Evolutionary conservation across 2,113 vertebrate species (phyloP).

Genomic region (Gymnobelideus leadbeateri): DNA sequence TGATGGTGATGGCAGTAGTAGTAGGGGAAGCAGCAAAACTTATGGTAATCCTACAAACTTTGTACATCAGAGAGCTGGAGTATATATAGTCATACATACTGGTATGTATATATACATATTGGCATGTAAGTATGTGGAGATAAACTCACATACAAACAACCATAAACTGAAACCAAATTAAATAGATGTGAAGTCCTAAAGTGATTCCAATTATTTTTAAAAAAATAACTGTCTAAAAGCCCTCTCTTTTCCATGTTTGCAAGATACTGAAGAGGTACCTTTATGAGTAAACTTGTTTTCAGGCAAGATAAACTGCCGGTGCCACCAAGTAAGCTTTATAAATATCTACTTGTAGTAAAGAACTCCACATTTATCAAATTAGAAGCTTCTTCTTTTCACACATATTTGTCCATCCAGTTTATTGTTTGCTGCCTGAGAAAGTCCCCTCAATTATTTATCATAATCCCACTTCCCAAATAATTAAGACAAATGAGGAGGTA

Average conservation of each 20-base stretch:
- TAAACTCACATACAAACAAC: slow-evolving; percentile 56
- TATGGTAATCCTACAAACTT: slow-evolving; percentile 74
- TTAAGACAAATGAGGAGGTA: slow-evolving; percentile 91
- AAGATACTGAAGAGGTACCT: slow-evolving; percentile 78
- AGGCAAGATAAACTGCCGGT: slow-evolving; percentile 82
- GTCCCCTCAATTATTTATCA: slow-evolving; percentile 82
- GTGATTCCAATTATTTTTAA: slow-evolving; percentile 61
- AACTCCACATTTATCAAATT: slow-evolving; percentile 85
- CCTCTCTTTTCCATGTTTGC: slow-evolving; percentile 67
- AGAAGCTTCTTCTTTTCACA: slow-evolving; percentile 79
- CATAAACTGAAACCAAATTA: slow-evolving; percentile 71
- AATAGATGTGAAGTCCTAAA: slow-evolving; percentile 75
- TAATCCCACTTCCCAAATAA: slow-evolving; percentile 86
- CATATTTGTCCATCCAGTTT: slow-evolving; percentile 82
- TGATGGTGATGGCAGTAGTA: slow-evolving; percentile 81
- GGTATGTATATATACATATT: slow-evolving; percentile 11
- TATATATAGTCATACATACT: slow-evolving; percentile 56
- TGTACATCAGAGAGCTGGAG: slow-evolving; percentile 75
- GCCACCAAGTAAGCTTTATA: slow-evolving; percentile 75
- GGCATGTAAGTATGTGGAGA: slow-evolving; percentile 3
- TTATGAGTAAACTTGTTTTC: slow-evolving; percentile 79
- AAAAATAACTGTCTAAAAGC: slow-evolving; percentile 69
- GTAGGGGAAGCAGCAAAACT: slow-evolving; percentile 80
- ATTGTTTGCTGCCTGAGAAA: slow-evolving; percentile 85
- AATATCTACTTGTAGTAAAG: slow-evolving; percentile 81